Conservation (phyloP, 2,797 vertebrate genomes). For the Heteromormyrus szaboi region DNA sequence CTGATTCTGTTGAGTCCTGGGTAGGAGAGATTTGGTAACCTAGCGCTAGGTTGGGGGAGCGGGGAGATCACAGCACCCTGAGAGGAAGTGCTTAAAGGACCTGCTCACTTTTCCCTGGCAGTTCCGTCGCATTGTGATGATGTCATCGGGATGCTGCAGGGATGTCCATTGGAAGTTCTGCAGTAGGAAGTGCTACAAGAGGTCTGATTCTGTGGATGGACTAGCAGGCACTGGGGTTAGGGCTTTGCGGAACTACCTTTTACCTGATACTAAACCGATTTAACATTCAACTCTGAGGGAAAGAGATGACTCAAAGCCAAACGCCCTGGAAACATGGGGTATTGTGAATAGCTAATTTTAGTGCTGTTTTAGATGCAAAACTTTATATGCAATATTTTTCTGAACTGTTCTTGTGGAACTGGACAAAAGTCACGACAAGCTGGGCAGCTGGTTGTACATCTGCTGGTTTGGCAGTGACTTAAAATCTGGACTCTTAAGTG, state of each 20-base stretch:
- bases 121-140: constrained; percentile 12
- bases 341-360: constrained; percentile 11
- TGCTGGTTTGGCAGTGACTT: constrained; percentile 9
- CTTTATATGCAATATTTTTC: constrained; percentile 6
- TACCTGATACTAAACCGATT: background rate
- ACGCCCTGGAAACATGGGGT: background rate
- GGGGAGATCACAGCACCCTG: background rate
- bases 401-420: constrained; percentile 12
- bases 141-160: constrained; percentile 16
- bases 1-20: background rate
- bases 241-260: background rate
- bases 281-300: constrained; percentile 6
- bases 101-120: constrained; percentile 37
- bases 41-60: background rate
- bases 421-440: constrained; percentile 39
- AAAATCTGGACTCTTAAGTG: background rate
- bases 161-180: background rate
- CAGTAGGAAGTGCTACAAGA: background rate
- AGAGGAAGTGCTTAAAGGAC: constrained; percentile 50
- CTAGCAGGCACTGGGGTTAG: background rate
- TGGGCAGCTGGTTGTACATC: constrained; percentile 49
- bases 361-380: background rate
- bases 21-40: background rate
- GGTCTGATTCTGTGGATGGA: constrained; percentile 24
- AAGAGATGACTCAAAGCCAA: background rate